Percentiles rank a stretch among this genome's conserved stretches.
These are phyloP conservation scores for Littorina saxatilis DNA, from an alignment of 1,140 invertebrate species.

Conservation along the genomic window DNA sequence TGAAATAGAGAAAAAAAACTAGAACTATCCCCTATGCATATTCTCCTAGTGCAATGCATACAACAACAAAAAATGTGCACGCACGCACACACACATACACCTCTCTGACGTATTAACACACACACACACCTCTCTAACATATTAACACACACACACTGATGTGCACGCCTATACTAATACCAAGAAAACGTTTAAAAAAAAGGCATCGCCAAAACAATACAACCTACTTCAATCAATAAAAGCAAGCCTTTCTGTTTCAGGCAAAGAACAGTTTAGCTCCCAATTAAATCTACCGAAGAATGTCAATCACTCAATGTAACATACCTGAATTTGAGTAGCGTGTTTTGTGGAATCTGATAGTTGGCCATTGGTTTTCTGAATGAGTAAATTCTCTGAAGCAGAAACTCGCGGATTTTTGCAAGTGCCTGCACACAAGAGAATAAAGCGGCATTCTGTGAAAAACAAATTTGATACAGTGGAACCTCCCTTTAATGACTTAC, in stretches of 20 bases:
- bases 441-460: too few relatives aligned
- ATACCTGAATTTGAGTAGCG: constrained; percentile 96
- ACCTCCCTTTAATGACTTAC: too few relatives aligned
- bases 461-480: too few relatives aligned
- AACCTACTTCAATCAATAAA: too few relatives aligned
- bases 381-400: constrained; percentile 96
- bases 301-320: too few relatives aligned
- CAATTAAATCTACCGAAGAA: too few relatives aligned
- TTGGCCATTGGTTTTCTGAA: constrained; percentile 99
- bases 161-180: too few relatives aligned
- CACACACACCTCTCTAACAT: neutral
- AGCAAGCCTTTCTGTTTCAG: too few relatives aligned
- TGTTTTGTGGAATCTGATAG: constrained; percentile 99
- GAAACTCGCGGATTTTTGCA: constrained; percentile 94
- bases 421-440: constrained; percentile 83
- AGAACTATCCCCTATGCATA: constrained; percentile 6
- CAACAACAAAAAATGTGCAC: too few relatives aligned
- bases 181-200: neutral
- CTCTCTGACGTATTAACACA: neutral
- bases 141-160: neutral
- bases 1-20: constrained; percentile 68
- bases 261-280: too few relatives aligned
- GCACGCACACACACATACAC: neutral
- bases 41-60: neutral
- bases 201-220: neutral